Percentiles rank a stretch among this genome's conserved stretches.
phyloP scores from a whole-genome alignment of 2,888 invertebrate genomes.

The Stenichneumon culpator region DNA sequence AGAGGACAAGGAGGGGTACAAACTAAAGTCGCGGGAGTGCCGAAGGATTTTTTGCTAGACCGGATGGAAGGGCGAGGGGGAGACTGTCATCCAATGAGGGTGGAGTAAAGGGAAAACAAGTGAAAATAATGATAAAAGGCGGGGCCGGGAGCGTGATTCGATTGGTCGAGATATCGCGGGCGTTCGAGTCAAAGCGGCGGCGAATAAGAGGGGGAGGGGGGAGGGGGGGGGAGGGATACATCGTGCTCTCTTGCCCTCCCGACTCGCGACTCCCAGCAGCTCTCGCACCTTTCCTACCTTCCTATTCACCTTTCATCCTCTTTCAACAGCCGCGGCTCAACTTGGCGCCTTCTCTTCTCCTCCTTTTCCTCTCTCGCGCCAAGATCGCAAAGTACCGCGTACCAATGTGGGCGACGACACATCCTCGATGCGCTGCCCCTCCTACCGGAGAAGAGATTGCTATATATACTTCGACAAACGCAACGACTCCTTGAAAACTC shows the following conservation, averaged over 20 bases:
- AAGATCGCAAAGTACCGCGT: slow-evolving; percentile 28
- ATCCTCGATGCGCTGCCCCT: slow-evolving; percentile 68
- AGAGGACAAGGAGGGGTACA: slow-evolving; percentile 53
- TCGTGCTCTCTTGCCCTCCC: slow-evolving; percentile 56
- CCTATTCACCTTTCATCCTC: slow-evolving; percentile 68
- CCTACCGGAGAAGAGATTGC: slow-evolving; percentile 59
- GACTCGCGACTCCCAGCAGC: slow-evolving; percentile 69
- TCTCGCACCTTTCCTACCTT: slow-evolving; percentile 76
- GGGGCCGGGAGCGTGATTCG: slow-evolving; percentile 84
- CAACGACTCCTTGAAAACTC: no score
- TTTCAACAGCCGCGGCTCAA: slow-evolving; percentile 44
- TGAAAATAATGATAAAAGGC: slow-evolving; percentile 85
- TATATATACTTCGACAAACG: not conserved
- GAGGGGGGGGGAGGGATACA: slow-evolving; percentile 8
- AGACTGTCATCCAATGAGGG: slow-evolving; percentile 85
- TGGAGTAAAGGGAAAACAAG: slow-evolving; percentile 85
- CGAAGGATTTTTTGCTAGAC: slow-evolving; percentile 55
- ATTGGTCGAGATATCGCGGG: slow-evolving; percentile 85
- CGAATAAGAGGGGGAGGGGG: slow-evolving; percentile 48
- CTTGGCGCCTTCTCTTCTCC: slow-evolving; percentile 65
- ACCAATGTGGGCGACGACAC: slow-evolving; percentile 28
- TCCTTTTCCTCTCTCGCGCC: slow-evolving; percentile 62
- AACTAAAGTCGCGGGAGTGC: slow-evolving; percentile 59
- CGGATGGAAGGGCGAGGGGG: slow-evolving; percentile 75
- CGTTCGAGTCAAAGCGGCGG: slow-evolving; percentile 82